phyloP scores from a whole-genome alignment of 2,113 vertebrate species.

The Vidua chalybeata region DNA sequence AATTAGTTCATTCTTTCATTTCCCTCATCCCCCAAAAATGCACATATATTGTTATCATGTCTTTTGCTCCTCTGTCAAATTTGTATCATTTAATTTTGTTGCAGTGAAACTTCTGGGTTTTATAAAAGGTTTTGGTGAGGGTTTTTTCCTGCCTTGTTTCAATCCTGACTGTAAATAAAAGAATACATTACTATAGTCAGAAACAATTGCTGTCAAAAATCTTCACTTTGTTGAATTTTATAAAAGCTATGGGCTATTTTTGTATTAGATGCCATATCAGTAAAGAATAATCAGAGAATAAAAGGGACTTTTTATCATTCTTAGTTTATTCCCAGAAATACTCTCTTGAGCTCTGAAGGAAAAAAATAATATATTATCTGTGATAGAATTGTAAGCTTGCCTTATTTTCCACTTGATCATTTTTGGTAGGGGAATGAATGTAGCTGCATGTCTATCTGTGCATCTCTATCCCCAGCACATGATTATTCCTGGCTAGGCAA shows the following conservation, averaged over 20 bases:
- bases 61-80: conserved; percentile 33
- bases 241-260: conserved; percentile 29
- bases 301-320: conserved; percentile 30
- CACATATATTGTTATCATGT: conserved; percentile 17
- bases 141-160: not conserved
- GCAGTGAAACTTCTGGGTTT: not conserved
- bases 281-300: conserved; percentile 27
- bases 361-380: not conserved
- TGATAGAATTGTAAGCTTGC: not conserved
- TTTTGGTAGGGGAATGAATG: not conserved
- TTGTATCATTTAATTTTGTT: conserved; percentile 24
- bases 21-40: not conserved
- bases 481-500: not conserved
- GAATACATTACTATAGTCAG: conserved; percentile 7
- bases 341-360: not conserved
- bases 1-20: conserved; percentile 68
- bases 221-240: conserved; percentile 9
- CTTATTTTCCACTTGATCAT: conserved; percentile 33
- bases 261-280: conserved; percentile 11
- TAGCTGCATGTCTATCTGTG: not conserved
- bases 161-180: conserved; percentile 9
- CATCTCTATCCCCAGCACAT: not conserved
- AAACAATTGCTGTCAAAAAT: not conserved
- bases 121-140: not conserved
- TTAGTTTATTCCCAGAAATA: conserved; percentile 32